A percentile compares a stretch with the other conserved stretches of the same genome.
Evolutionary conservation across 2,888 invertebrate species (phyloP).

Genomic region (Epistrophella euchroma): DNA sequence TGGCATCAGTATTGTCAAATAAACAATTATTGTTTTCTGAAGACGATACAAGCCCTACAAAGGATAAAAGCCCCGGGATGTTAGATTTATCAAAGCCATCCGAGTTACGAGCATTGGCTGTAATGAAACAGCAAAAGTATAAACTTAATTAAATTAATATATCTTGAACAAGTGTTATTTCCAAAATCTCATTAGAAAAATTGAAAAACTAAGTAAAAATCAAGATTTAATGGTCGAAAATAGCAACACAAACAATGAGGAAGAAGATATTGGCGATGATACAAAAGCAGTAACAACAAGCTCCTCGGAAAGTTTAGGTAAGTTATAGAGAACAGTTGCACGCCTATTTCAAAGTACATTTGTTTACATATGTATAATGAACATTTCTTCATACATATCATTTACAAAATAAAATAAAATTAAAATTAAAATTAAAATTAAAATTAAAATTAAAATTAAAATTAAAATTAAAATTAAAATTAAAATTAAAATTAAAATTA

Average conservation of each 20-base stretch:
- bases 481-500: no score
- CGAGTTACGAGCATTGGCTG: conserved; percentile 80
- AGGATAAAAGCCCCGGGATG: conserved; percentile 80
- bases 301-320: conserved; percentile 49
- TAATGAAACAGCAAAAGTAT: conserved; percentile 82
- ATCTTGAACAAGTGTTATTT: neutral
- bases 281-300: neutral
- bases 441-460: no score
- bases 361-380: no score
- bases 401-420: no score
- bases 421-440: no score
- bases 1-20: conserved; percentile 78
- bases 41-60: conserved; percentile 78
- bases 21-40: conserved; percentile 77
- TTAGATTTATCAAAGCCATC: conserved; percentile 83
- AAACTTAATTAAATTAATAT: conserved; percentile 12
- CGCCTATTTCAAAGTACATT: neutral
- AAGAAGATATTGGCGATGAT: conserved; percentile 7
- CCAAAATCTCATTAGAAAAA: conserved; percentile 16
- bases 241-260: neutral
- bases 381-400: no score
- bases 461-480: no score
- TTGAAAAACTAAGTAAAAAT: conserved; percentile 38
- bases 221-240: conserved; percentile 1
- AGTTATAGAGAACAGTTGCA: neutral